These are phyloP conservation scores for Pachycephus smyrnensis DNA, from an alignment of 2,888 invertebrate genomes.

Conservation along the genomic window DNA sequence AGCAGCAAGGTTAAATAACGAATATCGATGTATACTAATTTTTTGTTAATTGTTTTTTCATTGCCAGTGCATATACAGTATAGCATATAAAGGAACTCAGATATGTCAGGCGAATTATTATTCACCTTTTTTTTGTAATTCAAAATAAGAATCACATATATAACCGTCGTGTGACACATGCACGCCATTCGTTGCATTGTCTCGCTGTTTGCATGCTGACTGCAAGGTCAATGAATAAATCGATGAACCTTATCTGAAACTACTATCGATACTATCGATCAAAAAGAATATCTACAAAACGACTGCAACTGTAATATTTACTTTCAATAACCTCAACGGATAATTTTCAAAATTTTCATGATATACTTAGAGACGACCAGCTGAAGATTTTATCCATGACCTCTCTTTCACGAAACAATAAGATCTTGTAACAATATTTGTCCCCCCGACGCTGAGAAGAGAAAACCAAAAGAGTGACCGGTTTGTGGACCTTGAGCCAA, in stretches of 20 bases:
- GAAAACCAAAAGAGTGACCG: neutral
- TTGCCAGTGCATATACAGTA: neutral
- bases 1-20: neutral
- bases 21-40: neutral
- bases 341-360: neutral
- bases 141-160: neutral
- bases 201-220: neutral
- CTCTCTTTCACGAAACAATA: neutral
- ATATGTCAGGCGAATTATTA: neutral
- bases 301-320: neutral
- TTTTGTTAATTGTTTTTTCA: neutral
- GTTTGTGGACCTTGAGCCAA: neutral
- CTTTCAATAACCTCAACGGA: neutral
- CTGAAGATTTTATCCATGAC: neutral
- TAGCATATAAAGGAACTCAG: neutral
- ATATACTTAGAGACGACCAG: neutral
- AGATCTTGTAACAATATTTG: neutral
- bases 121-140: neutral
- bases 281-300: neutral
- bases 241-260: slow-evolving; percentile 34
- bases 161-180: neutral
- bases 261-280: slow-evolving; percentile 38
- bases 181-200: neutral
- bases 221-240: slow-evolving; percentile 35
- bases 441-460: neutral